A percentile compares a stretch with the other conserved stretches of the same genome.
phyloP scores from a whole-genome alignment of 2,888 invertebrate genomes.

The Coleophora flavipennella region DNA sequence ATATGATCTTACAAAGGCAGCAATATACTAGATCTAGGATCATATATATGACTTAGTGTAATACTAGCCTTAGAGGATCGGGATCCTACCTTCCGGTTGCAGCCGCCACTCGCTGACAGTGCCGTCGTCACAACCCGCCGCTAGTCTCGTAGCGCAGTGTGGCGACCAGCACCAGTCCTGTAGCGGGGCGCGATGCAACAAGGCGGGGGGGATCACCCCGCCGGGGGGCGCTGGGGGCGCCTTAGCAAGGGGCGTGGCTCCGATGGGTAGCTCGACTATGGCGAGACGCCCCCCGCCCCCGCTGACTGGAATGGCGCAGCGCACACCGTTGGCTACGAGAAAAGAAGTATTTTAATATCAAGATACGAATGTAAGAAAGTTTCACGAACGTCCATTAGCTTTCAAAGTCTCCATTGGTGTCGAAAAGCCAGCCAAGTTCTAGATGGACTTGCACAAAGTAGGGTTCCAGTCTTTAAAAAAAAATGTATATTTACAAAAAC shows the following conservation, averaged over 20 bases:
- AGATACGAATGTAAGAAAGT: too few relatives aligned
- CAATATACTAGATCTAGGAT: too few relatives aligned
- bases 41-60: too few relatives aligned
- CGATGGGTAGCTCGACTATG: constrained; percentile 76
- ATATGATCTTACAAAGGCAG: too few relatives aligned
- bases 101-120: constrained; percentile 85
- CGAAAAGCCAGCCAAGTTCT: too few relatives aligned
- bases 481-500: too few relatives aligned
- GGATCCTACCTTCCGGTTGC: constrained; percentile 74
- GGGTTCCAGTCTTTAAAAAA: too few relatives aligned
- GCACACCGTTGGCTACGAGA: constrained; percentile 82
- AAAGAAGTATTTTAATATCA: not conserved
- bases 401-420: too few relatives aligned
- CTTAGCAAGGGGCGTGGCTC: constrained; percentile 29
- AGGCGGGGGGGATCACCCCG: constrained; percentile 87
- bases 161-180: constrained; percentile 98
- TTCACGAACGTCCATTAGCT: too few relatives aligned
- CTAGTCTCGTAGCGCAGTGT: constrained; percentile 83
- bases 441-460: too few relatives aligned
- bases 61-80: too few relatives aligned
- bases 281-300: constrained; percentile 93
- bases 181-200: constrained; percentile 90
- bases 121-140: constrained; percentile 94
- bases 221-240: constrained; percentile 78
- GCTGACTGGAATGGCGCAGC: constrained; percentile 91